Evolutionary conservation across 2,888 invertebrate species (phyloP), one percentile per base, ranked within the genome.

Genomic region (Mimumesa dahlbomi): DNA sequence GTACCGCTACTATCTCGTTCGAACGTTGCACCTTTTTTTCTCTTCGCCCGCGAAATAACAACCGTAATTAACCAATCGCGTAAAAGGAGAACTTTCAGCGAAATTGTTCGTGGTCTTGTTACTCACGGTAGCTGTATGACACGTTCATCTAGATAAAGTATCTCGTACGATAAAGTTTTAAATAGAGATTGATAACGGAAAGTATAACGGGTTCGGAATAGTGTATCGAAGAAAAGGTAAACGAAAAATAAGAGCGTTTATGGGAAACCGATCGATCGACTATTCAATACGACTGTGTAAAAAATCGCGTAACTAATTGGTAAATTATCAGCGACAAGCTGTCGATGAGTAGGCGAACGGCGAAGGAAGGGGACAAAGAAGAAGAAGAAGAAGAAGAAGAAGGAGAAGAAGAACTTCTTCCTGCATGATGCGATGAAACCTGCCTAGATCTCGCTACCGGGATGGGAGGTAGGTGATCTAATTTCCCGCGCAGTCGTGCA

Each of bases 401-500:
- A 53, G 61, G 58, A 22, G 54, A 56, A 62, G 63, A 70, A 73
- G 73, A 62, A 67, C 59, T 63, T 61, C 81, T 79, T 77, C 79
- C 81, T 80, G 72, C 66, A 67, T 75, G 77, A 68, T 67, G 67
- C 78, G 75, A 80, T 76, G 81, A 80, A 81, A 78, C 79, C 76
- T 73, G 76, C 76, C 76, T 81, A 78, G 79, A 81, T 78, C 76
- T 83, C 79, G 85, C 85, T 87, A 87, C 87, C 84, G 85, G 86
- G 86, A 87, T 66, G 79, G 68, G 79, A 74, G 79, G 69, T 88
- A 85, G 88, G 85, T 89, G 89, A 89, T 89, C 89, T 87, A 89
- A 88, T 89, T 89, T 88, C 87, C 85, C 85, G 86, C 70, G 86
- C 89, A 88, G 87, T 89, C 89, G 89, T 89, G 89, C 89, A 87